These are phyloP conservation scores for Chloropsis hardwickii DNA, from an alignment of 2,113 vertebrate species.

Conservation along the genomic window DNA sequence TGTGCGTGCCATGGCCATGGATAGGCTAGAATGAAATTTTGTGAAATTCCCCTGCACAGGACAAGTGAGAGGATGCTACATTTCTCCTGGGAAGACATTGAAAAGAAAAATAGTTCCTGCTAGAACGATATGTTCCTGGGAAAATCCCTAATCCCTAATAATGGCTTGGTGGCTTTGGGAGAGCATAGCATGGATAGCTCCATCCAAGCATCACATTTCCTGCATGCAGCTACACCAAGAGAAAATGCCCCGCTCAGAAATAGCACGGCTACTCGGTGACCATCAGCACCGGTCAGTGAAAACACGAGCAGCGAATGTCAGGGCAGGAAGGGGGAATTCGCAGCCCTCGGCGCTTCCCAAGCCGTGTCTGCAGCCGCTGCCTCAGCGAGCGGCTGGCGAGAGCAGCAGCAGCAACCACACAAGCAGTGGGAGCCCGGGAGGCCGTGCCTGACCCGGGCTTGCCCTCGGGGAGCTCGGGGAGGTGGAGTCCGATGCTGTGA, in stretches of 20 bases:
- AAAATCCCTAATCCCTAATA: neutral
- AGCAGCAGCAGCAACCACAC: neutral
- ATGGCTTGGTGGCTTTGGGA: fast-evolving
- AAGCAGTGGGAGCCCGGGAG: conserved; percentile 1
- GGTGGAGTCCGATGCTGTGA: fast-evolving
- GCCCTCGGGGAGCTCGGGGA: neutral
- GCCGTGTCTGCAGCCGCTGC: neutral
- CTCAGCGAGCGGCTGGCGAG: fast-evolving
- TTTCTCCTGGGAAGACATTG: neutral
- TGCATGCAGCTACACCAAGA: fast-evolving
- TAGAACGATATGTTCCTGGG: neutral
- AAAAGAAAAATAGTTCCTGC: neutral
- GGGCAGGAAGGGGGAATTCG: neutral
- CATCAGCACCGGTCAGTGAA: fast-evolving
- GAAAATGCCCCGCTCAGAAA: neutral
- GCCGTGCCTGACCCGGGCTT: neutral
- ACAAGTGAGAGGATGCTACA: neutral
- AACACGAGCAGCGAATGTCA: fast-evolving
- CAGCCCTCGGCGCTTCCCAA: neutral
- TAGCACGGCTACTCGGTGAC: neutral
- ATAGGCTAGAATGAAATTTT: neutral
- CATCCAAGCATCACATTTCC: neutral
- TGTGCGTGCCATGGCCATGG: neutral
- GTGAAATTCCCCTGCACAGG: neutral
- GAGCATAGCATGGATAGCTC: fast-evolving